Base-by-base conservation (phyloP, 2,113 vertebrate species). In the Oryzias javanicus region DNA sequence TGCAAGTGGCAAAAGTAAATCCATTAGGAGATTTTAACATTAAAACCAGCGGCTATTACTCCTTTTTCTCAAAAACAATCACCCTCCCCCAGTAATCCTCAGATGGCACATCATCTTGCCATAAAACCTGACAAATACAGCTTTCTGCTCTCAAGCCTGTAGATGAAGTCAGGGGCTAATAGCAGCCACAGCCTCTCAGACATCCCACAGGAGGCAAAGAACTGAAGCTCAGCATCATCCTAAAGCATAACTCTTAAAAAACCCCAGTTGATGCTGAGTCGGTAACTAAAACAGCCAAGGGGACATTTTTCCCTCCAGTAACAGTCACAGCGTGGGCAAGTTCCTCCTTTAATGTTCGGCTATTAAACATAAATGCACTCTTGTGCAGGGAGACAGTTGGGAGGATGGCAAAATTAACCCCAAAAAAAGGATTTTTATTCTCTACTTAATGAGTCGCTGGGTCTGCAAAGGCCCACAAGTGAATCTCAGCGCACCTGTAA, bases 401-500 rank as follows among this genome's bases (percentile, higher is more conserved):
- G 61, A 77, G 47, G 44, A 56, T 0, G 62, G 80, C 69, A 64
- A 76, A 74, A 78, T 74, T 35, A 35, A 35, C 35, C 8, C 22
- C 72, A 87, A 68, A 73, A 50, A 24, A 14, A 25, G 22, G 60
- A 14, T 1, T 66, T 81, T 65, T 75, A 74, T 60, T 53, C 65
- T 49, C 55, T 63, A 48, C 55, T n/a, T 52, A 81, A 88, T 78
- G 48, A 65, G 62, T 20, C 47, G 49, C 45, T 58, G 58, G 49
- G 4, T n/a, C 6, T 22, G n/a, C 19, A 12, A 59, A 50, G 65
- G 52, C 20, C 12, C 40, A 61, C 22, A 47, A 49, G 41, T 14
- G 42, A 42, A 61, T 25, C 15, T 22, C 54, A 55, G 67, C 29
- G 18, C 91, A 98, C 97, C 90, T 98, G 97, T 76, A 99, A 89